These are phyloP conservation scores for Callopanchax toddi DNA, from an alignment of 2,113 vertebrate species.

Conservation along the genomic window DNA sequence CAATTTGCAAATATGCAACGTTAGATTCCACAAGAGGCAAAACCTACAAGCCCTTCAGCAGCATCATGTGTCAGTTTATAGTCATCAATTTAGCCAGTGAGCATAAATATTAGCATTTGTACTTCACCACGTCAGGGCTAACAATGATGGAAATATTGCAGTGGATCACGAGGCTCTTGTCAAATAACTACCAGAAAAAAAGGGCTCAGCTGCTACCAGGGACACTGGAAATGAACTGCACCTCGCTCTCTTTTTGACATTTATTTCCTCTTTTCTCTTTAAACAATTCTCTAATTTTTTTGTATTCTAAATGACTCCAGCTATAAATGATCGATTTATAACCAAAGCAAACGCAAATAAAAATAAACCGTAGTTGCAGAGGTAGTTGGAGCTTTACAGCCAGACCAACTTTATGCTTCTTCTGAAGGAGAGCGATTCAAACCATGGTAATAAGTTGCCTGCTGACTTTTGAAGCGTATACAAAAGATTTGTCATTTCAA, in stretches of 20 bases:
- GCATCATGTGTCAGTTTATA: conserved; percentile 8
- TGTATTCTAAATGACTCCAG: background rate
- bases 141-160: conserved; percentile 19
- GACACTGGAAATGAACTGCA: background rate
- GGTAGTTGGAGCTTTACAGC: background rate
- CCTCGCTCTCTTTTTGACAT: conserved; percentile 4
- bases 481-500: background rate
- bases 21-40: conserved; percentile 3
- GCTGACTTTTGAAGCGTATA: background rate
- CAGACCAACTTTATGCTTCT: background rate
- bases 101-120: conserved; percentile 39
- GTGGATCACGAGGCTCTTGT: conserved; percentile 30
- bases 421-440: background rate
- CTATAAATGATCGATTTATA: background rate
- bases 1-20: background rate
- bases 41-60: background rate
- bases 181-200: conserved; percentile 45
- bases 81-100: conserved; percentile 14
- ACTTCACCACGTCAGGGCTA: conserved; percentile 27
- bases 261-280: background rate
- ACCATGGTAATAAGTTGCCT: background rate
- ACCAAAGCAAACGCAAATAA: background rate
- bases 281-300: background rate
- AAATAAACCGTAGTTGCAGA: background rate
- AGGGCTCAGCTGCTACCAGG: conserved; percentile 16